Evolutionary conservation across 2,797 vertebrate species (phyloP), one percentile per base, ranked within the genome.

Genomic region (Netta rufina): DNA sequence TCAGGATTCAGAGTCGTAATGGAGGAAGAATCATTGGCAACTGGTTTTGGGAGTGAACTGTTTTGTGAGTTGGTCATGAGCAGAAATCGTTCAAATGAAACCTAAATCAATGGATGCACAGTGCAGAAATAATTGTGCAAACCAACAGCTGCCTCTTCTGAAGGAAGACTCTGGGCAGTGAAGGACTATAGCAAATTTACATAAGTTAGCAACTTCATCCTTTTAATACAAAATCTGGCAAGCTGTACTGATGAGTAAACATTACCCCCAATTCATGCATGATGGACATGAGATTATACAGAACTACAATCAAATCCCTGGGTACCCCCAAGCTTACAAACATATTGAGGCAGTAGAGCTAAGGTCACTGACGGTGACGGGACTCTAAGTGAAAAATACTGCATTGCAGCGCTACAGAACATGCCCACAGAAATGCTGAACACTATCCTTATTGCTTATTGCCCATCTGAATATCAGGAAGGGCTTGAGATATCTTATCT

Each of bases 251-350:
- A 74, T 20, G 12, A 71, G 36, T 62, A 77, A n/a, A 80, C 69
- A 80, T 60, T 53, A 53, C 36, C 69, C 24, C 74, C 79, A 79
- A 79, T 64, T 67, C 27, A 71, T 18, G 78, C 0, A 0, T 24
- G 32, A 28, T 0, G 0, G 60, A 9, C 58, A 4, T 33, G 17
- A 13, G 13, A 49, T 82, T 71, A 36, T 25, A 67, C 10, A 49
- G 65, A 16, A 16, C 9, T 24, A 43, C 25, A 25, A 27, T 13
- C n/a, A 67, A 82, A 70, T 49, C 22, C 72, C 36, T 38, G 45
- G 5, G 21, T 77, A 70, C 41, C 71, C 65, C n/a, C 30, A 69
- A 47, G 24, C n/a, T 60, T 83, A 49, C 32, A 58, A 62, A 72
- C 62, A 43, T 9, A 33, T 54, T 58, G 45, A 25, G 45, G 77